Conservation (phyloP, 2,797 vertebrate genomes). For the Masticophis lateralis region DNA sequence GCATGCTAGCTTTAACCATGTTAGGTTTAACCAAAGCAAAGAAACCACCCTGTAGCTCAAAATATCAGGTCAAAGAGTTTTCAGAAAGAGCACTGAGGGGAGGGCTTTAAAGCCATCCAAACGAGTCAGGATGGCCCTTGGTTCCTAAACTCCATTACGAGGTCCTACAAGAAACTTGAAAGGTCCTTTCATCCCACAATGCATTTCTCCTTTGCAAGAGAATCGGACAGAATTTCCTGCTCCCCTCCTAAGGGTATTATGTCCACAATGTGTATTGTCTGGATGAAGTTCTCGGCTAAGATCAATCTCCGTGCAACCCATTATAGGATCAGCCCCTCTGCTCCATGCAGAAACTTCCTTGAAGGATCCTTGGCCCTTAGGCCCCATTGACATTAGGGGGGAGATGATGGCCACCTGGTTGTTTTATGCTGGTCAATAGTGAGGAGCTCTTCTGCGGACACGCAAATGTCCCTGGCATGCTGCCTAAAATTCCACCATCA, state of each 20-base stretch:
- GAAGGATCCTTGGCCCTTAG: constrained; percentile 13
- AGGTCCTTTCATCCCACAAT: neutral
- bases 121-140: neutral
- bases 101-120: neutral
- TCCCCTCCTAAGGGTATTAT: neutral
- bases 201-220: neutral
- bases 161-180: neutral
- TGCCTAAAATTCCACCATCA: constrained; percentile 79
- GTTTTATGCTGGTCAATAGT: constrained; percentile 58
- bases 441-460: constrained; percentile 77
- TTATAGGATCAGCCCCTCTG: neutral
- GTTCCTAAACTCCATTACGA: neutral
- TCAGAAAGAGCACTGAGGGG: neutral
- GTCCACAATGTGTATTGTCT: neutral
- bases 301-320: neutral
- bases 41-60: neutral
- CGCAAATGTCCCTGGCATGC: constrained; percentile 78
- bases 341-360: neutral
- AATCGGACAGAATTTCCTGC: neutral
- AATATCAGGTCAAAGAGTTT: neutral
- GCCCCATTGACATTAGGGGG: constrained; percentile 1
- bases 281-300: neutral
- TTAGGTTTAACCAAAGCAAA: neutral
- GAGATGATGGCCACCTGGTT: constrained; percentile 56
- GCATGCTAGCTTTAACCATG: no score